Evolutionary conservation across 1,140 invertebrate species (phyloP).

Genomic region (Ceratosolen solmsi): DNA sequence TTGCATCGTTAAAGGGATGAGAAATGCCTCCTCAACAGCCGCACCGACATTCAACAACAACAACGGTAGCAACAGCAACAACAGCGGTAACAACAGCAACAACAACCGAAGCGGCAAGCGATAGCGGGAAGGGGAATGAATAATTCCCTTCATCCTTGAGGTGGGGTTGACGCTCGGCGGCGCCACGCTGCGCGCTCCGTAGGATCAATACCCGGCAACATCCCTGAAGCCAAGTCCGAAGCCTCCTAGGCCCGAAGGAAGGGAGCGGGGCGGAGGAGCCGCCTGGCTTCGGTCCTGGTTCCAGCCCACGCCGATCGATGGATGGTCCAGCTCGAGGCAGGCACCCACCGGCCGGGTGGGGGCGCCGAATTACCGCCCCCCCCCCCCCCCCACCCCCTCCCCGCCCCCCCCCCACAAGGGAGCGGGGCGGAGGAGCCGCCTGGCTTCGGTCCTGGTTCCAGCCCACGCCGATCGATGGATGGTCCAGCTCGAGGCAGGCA

Average conservation of each 20-base stretch:
- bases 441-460: slow-evolving; percentile 25
- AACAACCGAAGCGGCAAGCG: slow-evolving; percentile 27
- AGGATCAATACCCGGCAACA: slow-evolving; percentile 72
- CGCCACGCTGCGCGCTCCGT: slow-evolving; percentile 61
- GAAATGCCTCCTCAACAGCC: too few species aligned
- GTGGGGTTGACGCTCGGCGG: slow-evolving; percentile 65
- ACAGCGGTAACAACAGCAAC: not conserved
- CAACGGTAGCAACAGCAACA: not conserved
- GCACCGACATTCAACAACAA: too few species aligned
- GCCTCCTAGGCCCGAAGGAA: slow-evolving; percentile 57
- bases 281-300: slow-evolving; percentile 16
- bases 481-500: not conserved
- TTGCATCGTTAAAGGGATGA: too few species aligned
- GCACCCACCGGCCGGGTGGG: not conserved
- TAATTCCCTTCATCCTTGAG: slow-evolving; percentile 72
- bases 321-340: slow-evolving; percentile 29
- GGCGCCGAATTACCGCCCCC: not conserved
- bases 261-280: slow-evolving; percentile 32
- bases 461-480: slow-evolving; percentile 12
- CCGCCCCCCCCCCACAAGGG: not conserved
- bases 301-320: slow-evolving; percentile 22
- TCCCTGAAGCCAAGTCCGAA: slow-evolving; percentile 68
- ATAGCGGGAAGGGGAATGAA: slow-evolving; percentile 55
- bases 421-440: slow-evolving; percentile 12
- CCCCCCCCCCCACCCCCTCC: not conserved